These are phyloP conservation scores for Phalacrocorax pelagicus DNA, from an alignment of 2,113 vertebrate genomes.

Conservation along the genomic window DNA sequence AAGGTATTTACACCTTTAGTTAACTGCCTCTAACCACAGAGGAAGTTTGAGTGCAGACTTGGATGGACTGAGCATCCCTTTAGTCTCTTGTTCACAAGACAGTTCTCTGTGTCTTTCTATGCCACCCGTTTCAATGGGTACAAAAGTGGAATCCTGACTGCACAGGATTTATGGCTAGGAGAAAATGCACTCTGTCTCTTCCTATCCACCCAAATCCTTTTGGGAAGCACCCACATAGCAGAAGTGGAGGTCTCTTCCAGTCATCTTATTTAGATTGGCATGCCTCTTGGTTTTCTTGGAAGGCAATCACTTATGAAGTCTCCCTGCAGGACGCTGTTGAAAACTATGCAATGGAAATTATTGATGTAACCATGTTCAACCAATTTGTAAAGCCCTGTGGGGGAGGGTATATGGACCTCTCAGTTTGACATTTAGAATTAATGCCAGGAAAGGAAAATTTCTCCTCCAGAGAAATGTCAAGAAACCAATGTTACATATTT, in stretches of 20 bases:
- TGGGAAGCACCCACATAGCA: background rate
- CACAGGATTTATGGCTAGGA: background rate
- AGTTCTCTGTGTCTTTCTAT: background rate
- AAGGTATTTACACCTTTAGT: too few species aligned
- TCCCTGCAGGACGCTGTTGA: background rate
- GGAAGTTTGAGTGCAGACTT: background rate
- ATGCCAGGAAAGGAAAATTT: background rate
- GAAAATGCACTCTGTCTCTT: background rate
- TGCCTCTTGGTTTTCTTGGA: conserved; percentile 25
- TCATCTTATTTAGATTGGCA: conserved; percentile 39
- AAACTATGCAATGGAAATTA: background rate
- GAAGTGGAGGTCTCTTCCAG: background rate
- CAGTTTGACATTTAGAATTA: background rate
- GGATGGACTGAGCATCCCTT: background rate
- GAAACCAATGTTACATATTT: background rate
- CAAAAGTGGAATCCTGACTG: background rate
- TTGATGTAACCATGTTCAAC: background rate
- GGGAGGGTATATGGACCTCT: background rate
- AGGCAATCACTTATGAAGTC: background rate
- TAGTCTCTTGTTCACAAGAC: background rate
- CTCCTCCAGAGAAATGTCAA: background rate
- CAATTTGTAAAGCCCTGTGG: background rate
- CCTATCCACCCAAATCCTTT: background rate
- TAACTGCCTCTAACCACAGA: background rate
- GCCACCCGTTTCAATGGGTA: background rate